phyloP scores from a whole-genome alignment of 2,888 invertebrate genomes.

The Caenorhabditis parvicauda region DNA sequence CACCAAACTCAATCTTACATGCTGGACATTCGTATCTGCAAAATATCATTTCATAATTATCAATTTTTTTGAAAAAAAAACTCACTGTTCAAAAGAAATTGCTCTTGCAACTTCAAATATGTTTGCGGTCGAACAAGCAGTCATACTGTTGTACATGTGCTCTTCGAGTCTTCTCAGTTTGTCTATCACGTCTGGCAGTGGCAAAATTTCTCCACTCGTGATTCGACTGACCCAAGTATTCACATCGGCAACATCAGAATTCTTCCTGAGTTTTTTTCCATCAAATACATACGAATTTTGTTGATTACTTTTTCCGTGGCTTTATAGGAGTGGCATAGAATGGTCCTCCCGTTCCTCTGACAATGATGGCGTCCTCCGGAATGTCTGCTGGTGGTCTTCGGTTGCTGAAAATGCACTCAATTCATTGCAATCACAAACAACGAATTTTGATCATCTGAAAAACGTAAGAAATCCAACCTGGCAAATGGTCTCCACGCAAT shows the following conservation, averaged over 20 bases:
- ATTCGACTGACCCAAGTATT: constrained; percentile 56
- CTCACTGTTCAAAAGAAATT: constrained; percentile 51
- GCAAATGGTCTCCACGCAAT: constrained; percentile 62
- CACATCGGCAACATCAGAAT: background rate
- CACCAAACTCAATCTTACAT: constrained; percentile 54
- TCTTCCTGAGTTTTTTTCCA: background rate
- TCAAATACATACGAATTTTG: background rate
- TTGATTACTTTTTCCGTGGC: constrained; percentile 34
- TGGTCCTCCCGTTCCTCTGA: constrained; percentile 50
- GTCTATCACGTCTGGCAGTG: constrained; percentile 43
- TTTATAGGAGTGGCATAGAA: constrained; percentile 42
- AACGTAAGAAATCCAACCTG: constrained; percentile 34
- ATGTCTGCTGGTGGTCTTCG: constrained; percentile 59
- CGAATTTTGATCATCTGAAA: too few species aligned
- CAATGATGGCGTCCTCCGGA: constrained; percentile 60
- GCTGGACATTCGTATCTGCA: constrained; percentile 56
- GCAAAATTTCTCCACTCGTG: constrained; percentile 54
- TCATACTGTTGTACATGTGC: constrained; percentile 36
- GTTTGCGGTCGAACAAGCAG: constrained; percentile 31
- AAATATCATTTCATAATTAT: background rate
- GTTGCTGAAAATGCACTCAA: constrained; percentile 42
- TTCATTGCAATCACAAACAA: too few species aligned
- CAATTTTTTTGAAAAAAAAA: background rate
- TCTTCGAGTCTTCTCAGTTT: constrained; percentile 45
- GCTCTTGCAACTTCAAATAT: constrained; percentile 49